Evolutionary conservation across 30 jellyfish, hydroid and myxozoan genomes (phyloP).

Genomic region (Catostylus mosaicus): DNA sequence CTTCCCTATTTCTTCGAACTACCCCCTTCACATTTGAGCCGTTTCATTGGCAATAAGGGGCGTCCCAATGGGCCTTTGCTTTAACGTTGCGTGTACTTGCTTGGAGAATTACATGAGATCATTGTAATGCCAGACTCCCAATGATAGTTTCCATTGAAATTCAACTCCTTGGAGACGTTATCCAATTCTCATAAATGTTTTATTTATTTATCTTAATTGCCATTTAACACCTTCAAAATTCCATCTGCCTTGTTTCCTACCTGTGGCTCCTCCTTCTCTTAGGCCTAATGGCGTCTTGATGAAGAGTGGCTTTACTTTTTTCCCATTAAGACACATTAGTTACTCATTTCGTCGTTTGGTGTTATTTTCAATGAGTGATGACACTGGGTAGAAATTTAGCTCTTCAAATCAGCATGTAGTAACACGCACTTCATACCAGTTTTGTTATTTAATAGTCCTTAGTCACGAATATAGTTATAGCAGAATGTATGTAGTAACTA

Average conservation of each 20-base stretch:
- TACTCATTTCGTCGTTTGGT: background rate
- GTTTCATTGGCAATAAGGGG: too few species aligned
- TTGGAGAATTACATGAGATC: background rate
- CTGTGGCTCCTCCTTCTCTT: slow-evolving; percentile 16
- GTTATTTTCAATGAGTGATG: slow-evolving; percentile 3
- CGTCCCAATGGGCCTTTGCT: too few species aligned
- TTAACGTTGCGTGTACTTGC: background rate
- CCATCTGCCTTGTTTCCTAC: background rate
- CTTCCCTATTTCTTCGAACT: too few species aligned
- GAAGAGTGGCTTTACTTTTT: background rate
- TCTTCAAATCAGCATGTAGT: slow-evolving; percentile 8
- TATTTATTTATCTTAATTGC: slow-evolving; percentile 9
- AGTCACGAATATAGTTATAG: background rate
- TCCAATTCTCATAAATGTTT: background rate
- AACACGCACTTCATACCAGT: slow-evolving; percentile 11
- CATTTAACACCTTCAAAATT: slow-evolving; percentile 34
- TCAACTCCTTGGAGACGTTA: slow-evolving; percentile 10
- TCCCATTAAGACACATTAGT: slow-evolving; percentile 13
- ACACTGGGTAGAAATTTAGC: slow-evolving; percentile 2
- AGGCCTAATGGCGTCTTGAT: slow-evolving; percentile 8
- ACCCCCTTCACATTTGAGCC: too few species aligned
- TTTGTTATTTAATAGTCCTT: background rate
- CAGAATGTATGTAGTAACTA: too few species aligned
- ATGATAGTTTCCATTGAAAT: background rate
- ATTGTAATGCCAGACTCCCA: background rate